Evolutionary conservation across 1,140 invertebrate genomes (phyloP).

Genomic region (Leptinotarsa texana): DNA sequence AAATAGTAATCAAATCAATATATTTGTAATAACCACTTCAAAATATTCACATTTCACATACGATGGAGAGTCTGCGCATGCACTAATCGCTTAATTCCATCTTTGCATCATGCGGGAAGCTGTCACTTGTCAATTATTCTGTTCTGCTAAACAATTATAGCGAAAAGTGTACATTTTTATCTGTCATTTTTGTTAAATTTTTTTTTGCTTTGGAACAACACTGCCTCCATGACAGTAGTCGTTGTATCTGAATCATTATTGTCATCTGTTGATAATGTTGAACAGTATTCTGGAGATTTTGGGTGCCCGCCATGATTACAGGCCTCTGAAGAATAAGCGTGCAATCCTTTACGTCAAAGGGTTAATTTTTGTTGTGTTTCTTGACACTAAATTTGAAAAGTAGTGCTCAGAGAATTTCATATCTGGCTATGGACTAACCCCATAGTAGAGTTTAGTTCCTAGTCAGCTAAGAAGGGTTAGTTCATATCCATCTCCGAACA

Average conservation of each 20-base stretch:
- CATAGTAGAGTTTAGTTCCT: constrained; percentile 99
- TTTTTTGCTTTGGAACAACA: no score
- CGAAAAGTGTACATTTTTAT: no score
- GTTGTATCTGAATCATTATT: constrained; percentile 40
- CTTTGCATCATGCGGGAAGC: no score
- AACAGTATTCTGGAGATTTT: constrained; percentile 47
- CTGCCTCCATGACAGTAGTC: constrained; percentile 33
- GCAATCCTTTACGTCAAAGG: constrained; percentile 78
- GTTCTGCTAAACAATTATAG: no score
- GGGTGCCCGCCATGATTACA: constrained; percentile 60
- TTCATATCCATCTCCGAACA: constrained; percentile 70
- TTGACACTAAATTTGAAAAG: constrained; percentile 96
- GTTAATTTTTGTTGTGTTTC: constrained; percentile 99
- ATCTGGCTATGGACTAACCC: constrained; percentile 90
- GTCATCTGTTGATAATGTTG: constrained; percentile 53
- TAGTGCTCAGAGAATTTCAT: constrained; percentile 96
- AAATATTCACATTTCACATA: no score
- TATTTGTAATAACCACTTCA: no score
- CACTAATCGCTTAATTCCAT: no score
- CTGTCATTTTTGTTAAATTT: no score
- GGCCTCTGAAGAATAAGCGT: constrained; percentile 56
- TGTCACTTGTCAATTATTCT: no score
- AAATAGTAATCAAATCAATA: no score
- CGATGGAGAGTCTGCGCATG: no score
- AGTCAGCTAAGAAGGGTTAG: constrained; percentile 69